Conservation (phyloP, 1,140 invertebrate species). For the Planococcus citri region DNA sequence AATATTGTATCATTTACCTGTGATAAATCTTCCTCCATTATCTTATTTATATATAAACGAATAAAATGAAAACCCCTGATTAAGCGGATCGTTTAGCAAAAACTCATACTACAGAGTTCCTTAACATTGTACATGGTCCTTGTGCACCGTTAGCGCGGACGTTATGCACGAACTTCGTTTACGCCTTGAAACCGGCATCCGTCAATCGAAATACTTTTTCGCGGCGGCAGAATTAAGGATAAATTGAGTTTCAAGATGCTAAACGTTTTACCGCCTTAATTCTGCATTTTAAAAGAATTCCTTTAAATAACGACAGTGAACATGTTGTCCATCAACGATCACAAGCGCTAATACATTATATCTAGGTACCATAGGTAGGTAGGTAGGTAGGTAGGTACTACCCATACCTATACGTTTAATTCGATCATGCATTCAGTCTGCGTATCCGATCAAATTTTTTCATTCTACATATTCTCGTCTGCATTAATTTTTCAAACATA, state of each 20-base stretch:
- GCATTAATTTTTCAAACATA: background rate
- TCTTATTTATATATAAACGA: background rate
- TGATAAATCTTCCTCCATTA: background rate
- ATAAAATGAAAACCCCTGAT: background rate
- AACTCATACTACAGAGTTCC: background rate
- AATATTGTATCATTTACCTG: background rate
- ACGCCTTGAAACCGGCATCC: conserved; percentile 5
- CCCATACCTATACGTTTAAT: too few relatives aligned
- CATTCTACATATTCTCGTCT: background rate
- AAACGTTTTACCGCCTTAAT: background rate
- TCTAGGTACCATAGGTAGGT: too few relatives aligned
- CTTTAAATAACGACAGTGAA: background rate
- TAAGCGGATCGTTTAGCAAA: background rate
- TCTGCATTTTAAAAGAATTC: background rate
- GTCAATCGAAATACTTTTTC: background rate
- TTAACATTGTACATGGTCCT: background rate
- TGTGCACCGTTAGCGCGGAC: background rate
- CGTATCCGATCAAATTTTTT: background rate
- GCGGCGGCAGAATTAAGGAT: background rate
- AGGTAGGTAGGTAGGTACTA: too few relatives aligned
- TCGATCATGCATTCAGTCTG: background rate
- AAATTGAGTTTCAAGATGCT: background rate
- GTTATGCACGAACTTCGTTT: background rate
- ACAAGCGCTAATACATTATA: background rate
- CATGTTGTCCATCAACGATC: background rate